Evolutionary conservation across 2,797 vertebrate genomes (phyloP).

Genomic region (Rhinoraja longicauda): DNA sequence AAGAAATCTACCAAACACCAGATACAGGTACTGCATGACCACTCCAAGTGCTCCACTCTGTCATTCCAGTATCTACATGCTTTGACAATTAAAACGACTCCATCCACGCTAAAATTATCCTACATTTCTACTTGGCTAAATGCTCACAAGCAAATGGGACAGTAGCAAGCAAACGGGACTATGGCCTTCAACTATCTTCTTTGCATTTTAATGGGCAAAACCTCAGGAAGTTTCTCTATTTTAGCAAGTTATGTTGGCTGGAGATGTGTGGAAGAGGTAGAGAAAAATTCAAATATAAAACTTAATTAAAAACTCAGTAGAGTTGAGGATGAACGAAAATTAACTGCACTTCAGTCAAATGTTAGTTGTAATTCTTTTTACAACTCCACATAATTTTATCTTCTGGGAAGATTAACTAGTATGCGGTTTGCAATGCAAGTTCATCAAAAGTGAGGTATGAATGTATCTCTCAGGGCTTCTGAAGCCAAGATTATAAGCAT

Average conservation of each 20-base stretch:
- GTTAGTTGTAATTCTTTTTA: background rate
- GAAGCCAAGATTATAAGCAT: background rate
- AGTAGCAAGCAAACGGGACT: background rate
- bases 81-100: background rate
- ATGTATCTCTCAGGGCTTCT: background rate
- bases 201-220: background rate
- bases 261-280: background rate
- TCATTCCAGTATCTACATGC: background rate
- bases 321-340: background rate
- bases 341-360: background rate
- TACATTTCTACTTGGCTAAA: background rate
- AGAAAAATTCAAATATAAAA: conserved; percentile 3
- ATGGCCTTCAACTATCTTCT: background rate
- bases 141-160: background rate
- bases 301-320: background rate
- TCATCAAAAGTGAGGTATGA: background rate
- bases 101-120: background rate
- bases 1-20: background rate
- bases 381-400: background rate
- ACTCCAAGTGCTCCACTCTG: background rate
- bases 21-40: conserved; percentile 20
- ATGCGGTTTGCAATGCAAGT: background rate
- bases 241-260: background rate
- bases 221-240: background rate
- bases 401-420: background rate